A percentile compares a stretch with the other conserved stretches of the same genome.
Evolutionary conservation across 2,113 vertebrate genomes (phyloP).

Genomic region (Phodopus roborovskii): DNA sequence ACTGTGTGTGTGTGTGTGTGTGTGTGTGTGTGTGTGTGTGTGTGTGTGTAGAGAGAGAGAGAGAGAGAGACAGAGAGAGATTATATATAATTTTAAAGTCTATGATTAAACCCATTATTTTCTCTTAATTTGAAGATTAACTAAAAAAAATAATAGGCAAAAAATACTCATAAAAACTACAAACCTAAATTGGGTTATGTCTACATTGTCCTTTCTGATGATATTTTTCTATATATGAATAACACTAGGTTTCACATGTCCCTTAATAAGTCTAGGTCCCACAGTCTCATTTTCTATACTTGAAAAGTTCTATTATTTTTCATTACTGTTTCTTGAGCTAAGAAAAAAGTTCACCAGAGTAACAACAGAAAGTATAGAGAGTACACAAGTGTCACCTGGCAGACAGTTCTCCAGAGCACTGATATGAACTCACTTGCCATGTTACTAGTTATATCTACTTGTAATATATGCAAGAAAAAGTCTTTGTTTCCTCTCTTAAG

Average conservation of each 20-base stretch:
- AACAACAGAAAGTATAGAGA: neutral
- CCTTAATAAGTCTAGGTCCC: neutral
- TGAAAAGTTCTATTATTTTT: neutral
- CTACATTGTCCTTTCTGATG: neutral
- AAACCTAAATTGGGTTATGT: neutral
- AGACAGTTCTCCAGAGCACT: neutral
- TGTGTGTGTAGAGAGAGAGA: too few relatives aligned
- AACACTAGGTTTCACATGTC: neutral
- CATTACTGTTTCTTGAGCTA: neutral
- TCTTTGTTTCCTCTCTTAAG: neutral
- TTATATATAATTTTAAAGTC: neutral
- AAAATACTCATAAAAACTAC: neutral
- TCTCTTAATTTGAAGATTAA: neutral
- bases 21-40: too few relatives aligned
- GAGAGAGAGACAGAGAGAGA: too few relatives aligned
- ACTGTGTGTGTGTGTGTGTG: too few relatives aligned
- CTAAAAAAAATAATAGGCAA: neutral
- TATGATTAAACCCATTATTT: neutral
- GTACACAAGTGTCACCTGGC: neutral
- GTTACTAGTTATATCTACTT: neutral
- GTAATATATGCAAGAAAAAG: neutral
- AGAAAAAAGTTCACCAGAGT: neutral
- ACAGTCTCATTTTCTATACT: neutral
- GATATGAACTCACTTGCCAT: neutral
- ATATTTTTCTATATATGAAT: neutral